Evolutionary conservation across 2,888 invertebrate genomes (phyloP).

Genomic region (Strigamia maritima): DNA sequence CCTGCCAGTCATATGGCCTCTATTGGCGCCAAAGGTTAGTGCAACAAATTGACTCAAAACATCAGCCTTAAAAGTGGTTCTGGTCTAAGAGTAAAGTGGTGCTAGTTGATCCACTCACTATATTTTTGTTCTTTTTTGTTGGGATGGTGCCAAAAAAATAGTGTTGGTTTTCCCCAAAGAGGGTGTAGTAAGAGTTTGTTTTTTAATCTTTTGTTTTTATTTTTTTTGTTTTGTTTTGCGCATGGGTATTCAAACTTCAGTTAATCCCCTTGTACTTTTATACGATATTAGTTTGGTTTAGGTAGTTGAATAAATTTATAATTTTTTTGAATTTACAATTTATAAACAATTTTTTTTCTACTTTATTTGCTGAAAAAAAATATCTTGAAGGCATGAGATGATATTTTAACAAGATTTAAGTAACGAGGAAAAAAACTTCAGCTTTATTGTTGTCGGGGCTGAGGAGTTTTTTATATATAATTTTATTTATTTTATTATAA

Average conservation of each 20-base stretch:
- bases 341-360: not conserved
- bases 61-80: conserved; percentile 27
- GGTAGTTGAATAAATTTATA: no score
- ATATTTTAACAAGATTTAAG: not conserved
- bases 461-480: not conserved
- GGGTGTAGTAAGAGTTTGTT: not conserved
- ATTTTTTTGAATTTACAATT: not conserved
- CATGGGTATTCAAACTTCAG: not conserved
- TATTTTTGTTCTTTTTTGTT: conserved; percentile 23
- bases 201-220: not conserved
- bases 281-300: no score
- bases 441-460: not conserved
- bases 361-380: not conserved
- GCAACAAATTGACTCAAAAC: conserved; percentile 32
- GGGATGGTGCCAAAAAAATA: not conserved
- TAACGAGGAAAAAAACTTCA: not conserved
- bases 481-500: not conserved
- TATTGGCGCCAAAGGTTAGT: conserved; percentile 26
- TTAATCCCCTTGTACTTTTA: no score
- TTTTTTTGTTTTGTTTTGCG: not conserved
- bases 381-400: not conserved
- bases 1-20: conserved; percentile 5
- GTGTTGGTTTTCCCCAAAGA: not conserved
- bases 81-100: conserved; percentile 28
- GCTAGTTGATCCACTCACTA: conserved; percentile 34